A percentile compares a stretch with the other conserved stretches of the same genome.
These are phyloP conservation scores for Thamnophis elegans DNA, from an alignment of 2,797 vertebrate genomes.

Conservation along the genomic window DNA sequence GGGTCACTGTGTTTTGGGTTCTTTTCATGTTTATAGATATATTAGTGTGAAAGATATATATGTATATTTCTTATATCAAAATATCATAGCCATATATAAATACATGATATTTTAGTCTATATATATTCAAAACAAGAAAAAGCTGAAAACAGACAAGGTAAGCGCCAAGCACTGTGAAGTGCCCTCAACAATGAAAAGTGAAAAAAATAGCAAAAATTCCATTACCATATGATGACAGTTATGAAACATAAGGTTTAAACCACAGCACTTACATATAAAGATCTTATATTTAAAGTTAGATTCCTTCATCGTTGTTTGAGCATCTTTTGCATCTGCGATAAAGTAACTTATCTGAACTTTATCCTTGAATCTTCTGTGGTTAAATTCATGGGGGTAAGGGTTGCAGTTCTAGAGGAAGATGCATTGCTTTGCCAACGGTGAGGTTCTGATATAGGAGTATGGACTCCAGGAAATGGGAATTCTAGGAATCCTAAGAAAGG, in stretches of 20 bases:
- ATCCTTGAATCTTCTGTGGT: not conserved
- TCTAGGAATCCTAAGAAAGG: not conserved
- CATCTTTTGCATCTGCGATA: not conserved
- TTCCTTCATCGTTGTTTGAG: not conserved
- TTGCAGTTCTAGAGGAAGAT: not conserved
- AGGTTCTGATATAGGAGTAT: not conserved
- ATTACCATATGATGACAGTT: not conserved
- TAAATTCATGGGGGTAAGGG: not conserved
- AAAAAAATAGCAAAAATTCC: not conserved
- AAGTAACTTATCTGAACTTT: not conserved
- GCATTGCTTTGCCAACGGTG: not conserved
- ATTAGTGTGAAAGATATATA: not conserved
- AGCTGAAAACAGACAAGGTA: not conserved
- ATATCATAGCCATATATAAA: no score
- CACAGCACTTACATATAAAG: not conserved
- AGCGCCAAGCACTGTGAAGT: not conserved
- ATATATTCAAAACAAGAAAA: not conserved
- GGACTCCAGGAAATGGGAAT: not conserved
- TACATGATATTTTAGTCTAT: no score
- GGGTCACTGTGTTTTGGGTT: not conserved
- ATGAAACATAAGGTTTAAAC: not conserved
- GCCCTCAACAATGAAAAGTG: not conserved
- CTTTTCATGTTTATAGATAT: not conserved
- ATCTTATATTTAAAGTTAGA: not conserved
- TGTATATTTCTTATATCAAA: no score